Percentiles rank a stretch among this genome's conserved stretches.
phyloP scores from a whole-genome alignment of 1,140 invertebrate genomes.

The Drosophila gunungcola region DNA sequence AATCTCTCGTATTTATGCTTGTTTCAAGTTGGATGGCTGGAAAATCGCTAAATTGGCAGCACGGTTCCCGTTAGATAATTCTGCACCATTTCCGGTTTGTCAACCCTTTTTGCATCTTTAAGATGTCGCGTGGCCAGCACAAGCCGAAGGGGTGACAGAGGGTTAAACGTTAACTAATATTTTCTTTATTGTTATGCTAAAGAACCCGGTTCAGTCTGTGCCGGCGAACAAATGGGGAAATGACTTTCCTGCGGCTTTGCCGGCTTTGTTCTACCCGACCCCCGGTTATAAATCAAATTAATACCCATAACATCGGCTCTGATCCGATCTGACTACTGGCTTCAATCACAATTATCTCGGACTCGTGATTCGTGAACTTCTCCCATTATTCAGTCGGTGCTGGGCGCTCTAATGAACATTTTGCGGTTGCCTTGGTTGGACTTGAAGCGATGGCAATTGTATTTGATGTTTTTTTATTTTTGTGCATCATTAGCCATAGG shows the following conservation, averaged over 20 bases:
- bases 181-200: slow-evolving; percentile 36
- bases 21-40: not conserved
- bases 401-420: slow-evolving; percentile 66
- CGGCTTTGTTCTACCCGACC: slow-evolving; percentile 44
- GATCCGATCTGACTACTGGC: slow-evolving; percentile 22
- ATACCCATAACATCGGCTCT: slow-evolving; percentile 41
- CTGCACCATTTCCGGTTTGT: slow-evolving; percentile 33
- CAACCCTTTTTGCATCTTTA: slow-evolving; percentile 54
- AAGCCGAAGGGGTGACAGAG: slow-evolving; percentile 27
- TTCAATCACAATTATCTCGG: slow-evolving; percentile 45
- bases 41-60: slow-evolving; percentile 7
- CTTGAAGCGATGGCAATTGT: slow-evolving; percentile 20
- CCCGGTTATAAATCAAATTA: slow-evolving; percentile 50
- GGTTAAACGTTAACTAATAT: slow-evolving; percentile 64
- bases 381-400: slow-evolving; percentile 52
- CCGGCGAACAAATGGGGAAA: slow-evolving; percentile 12
- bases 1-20: not conserved
- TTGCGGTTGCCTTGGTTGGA: slow-evolving; percentile 48
- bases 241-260: slow-evolving; percentile 48
- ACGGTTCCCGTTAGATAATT: slow-evolving; percentile 1
- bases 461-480: slow-evolving; percentile 25
- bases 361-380: slow-evolving; percentile 35
- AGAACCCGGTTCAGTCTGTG: slow-evolving; percentile 8
- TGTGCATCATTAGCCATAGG: slow-evolving; percentile 52
- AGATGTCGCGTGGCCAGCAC: slow-evolving; percentile 60